These are phyloP conservation scores for Erpobdella octoculata DNA, from an alignment of 2,888 invertebrate genomes.

Conservation along the genomic window DNA sequence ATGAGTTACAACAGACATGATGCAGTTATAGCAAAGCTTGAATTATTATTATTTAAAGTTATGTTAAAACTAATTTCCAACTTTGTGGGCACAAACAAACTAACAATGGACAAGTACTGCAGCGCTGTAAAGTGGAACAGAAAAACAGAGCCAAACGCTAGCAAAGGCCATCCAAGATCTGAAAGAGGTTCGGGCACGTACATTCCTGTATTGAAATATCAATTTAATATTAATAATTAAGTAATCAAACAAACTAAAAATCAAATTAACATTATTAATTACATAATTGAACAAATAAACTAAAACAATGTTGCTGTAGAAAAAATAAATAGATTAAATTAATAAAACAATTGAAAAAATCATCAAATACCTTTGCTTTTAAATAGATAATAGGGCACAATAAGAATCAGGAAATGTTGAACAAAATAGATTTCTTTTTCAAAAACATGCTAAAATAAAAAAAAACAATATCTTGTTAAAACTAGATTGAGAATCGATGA, in stretches of 20 bases:
- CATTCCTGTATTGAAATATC: conserved; percentile 58
- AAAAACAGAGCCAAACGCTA: conserved; percentile 51
- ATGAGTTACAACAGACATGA: no score
- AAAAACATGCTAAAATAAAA: conserved; percentile 66
- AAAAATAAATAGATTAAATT: neutral
- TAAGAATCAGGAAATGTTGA: conserved; percentile 87
- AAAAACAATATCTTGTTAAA: neutral
- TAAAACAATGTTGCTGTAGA: neutral
- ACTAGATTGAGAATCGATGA: neutral
- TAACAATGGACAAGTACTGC: conserved; percentile 49
- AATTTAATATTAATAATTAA: no score
- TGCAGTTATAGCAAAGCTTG: no score
- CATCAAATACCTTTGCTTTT: conserved; percentile 69
- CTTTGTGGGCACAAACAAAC: conserved; percentile 31
- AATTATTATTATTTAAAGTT: neutral
- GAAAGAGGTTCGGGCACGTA: conserved; percentile 47
- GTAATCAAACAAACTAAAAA: neutral
- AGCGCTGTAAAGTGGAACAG: conserved; percentile 50
- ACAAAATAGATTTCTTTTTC: conserved; percentile 89
- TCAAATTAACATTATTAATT: neutral
- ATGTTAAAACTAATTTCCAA: neutral
- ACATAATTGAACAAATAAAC: neutral
- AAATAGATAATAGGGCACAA: conserved; percentile 84
- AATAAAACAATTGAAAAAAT: neutral
- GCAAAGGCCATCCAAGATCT: conserved; percentile 52